Conservation (phyloP, 2,113 vertebrate species). For the Clarias magur region DNA sequence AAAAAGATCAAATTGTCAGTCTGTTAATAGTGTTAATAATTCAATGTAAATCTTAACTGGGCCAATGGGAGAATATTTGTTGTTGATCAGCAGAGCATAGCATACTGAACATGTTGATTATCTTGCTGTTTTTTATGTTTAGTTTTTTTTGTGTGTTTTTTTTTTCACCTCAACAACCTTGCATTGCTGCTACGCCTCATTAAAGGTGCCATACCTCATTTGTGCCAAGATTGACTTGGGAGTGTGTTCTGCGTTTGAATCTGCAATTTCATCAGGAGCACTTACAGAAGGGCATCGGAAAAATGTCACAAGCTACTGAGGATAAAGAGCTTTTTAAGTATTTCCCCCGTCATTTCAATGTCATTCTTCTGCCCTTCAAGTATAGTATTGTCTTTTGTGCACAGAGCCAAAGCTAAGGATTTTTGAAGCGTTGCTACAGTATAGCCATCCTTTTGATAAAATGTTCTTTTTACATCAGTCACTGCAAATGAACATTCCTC, state of each 20-base stretch:
- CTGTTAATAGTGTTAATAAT: constrained; percentile 54
- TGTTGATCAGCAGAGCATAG: constrained; percentile 45
- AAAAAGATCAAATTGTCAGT: constrained; percentile 50
- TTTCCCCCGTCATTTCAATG: constrained; percentile 23
- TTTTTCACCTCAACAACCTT: constrained; percentile 56
- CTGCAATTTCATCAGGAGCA: constrained; percentile 20
- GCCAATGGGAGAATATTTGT: constrained; percentile 49
- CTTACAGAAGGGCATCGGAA: constrained; percentile 14
- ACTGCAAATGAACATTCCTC: constrained; percentile 8
- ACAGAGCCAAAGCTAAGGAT: constrained; percentile 20
- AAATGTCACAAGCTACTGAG: constrained; percentile 25
- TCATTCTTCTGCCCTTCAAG: background rate
- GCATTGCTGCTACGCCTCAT: constrained; percentile 71
- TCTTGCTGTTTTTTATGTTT: constrained; percentile 41
- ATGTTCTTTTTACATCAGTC: constrained; percentile 30
- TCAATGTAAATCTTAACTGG: constrained; percentile 41
- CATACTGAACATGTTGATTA: constrained; percentile 55
- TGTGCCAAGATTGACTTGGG: constrained; percentile 52
- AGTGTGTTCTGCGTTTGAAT: constrained; percentile 3
- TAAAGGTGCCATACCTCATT: constrained; percentile 70
- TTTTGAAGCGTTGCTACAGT: constrained; percentile 23
- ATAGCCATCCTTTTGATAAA: constrained; percentile 8
- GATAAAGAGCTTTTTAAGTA: constrained; percentile 33
- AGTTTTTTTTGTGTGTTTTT: constrained; percentile 10
- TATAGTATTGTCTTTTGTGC: background rate